Conservation (phyloP, 2,797 vertebrate species). For the Orientallactaga sibirica region DNA sequence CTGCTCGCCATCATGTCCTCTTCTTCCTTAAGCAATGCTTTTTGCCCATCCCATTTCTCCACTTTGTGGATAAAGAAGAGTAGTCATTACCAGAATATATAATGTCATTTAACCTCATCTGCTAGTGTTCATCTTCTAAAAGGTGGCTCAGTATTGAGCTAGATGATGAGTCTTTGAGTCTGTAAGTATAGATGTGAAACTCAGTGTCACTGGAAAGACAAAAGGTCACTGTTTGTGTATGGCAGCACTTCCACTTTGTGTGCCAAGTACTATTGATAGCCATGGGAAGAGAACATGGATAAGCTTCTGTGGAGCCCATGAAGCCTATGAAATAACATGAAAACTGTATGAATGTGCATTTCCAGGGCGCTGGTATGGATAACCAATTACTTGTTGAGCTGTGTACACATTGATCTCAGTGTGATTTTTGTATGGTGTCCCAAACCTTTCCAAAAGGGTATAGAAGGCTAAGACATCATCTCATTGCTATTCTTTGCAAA, state of each 20-base stretch:
- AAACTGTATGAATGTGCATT: slow-evolving; percentile 26
- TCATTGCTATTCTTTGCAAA: slow-evolving; percentile 36
- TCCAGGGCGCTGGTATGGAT: background rate
- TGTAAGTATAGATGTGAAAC: background rate
- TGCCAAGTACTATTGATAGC: slow-evolving; percentile 3
- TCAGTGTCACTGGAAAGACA: background rate
- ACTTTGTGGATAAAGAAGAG: background rate
- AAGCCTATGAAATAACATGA: slow-evolving; percentile 2
- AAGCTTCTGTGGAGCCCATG: background rate
- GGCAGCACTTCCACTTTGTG: background rate
- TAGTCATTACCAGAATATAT: background rate
- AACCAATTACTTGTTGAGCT: background rate
- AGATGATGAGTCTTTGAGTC: slow-evolving; percentile 10
- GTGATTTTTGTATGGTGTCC: slow-evolving; percentile 10
- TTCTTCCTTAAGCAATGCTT: slow-evolving; percentile 11
- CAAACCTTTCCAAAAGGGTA: slow-evolving; percentile 47
- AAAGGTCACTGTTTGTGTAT: slow-evolving; percentile 20
- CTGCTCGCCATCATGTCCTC: slow-evolving; percentile 4
- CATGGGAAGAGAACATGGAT: background rate
- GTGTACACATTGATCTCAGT: slow-evolving; percentile 21
- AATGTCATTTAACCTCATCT: background rate
- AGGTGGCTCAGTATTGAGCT: slow-evolving; percentile 7
- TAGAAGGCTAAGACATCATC: slow-evolving; percentile 36
- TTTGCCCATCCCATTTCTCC: slow-evolving; percentile 21
- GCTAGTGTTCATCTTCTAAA: slow-evolving; percentile 33